Evolutionary conservation across 2,113 vertebrate species (phyloP), one percentile per base, ranked within the genome.

Genomic region (Austrofundulus limnaeus): DNA sequence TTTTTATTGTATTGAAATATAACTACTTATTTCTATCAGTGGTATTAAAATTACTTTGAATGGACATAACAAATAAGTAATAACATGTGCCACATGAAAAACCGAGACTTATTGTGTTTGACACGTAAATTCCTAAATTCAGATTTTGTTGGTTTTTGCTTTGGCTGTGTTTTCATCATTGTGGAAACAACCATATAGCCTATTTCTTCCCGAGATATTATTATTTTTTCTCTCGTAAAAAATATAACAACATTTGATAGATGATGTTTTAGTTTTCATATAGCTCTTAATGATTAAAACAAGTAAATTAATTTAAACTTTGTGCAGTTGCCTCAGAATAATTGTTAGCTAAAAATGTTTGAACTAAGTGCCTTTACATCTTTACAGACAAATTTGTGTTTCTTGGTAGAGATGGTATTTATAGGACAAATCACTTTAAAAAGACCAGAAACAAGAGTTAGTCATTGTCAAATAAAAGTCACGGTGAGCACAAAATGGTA

Each of bases 81-180:
- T 11, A 55, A n/a, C n/a, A n/a, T n/a, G n/a, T 42, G 45, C 16
- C 47, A 8, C 37, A 70, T 57, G 20, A 37, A 77, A 42, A 70
- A 34, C 42, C 37, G 34, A 51, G 43, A 66, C 47, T 81, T 24
- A 31, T 42, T 54, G 8, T 54, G 12, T 54, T 57, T 60, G 56
- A 15, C 19, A 43, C 41, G 41, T 13, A 31, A 23, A 2, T 63
- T 55, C 34, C 59, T 25, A 11, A 2, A 19, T 43, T 1, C 20
- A 61, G 45, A 13, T 11, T 54, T 65, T 47, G 23, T 42, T 43
- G 23, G 25, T 34, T 34, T 62, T 53, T 56, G 15, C 19, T 47
- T 47, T 20, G 15, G 2, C 14, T 28, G 28, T 28, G 28, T 28
- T 28, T 4, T 28, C 28, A 28, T 4, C 14, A 43, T 14, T 53